Conservation (phyloP, 2,888 invertebrate species). For the Caenorhabditis doughertyi region DNA sequence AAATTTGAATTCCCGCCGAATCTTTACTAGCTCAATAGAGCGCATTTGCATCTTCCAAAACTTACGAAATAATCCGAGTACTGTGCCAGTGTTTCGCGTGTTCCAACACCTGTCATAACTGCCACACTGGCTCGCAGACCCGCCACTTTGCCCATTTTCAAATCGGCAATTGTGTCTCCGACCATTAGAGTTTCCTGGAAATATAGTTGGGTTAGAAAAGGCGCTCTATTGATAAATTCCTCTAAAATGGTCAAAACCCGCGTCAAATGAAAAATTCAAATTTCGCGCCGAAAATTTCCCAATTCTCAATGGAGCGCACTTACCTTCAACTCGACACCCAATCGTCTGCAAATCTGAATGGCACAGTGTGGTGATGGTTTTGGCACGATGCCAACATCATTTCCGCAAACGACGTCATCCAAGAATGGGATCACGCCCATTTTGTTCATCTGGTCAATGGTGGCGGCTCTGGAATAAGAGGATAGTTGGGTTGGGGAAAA, state of each 20-base stretch:
- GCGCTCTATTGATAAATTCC: not conserved
- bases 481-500: not conserved
- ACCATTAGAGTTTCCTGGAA: conserved; percentile 83
- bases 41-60: too few relatives aligned
- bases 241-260: not conserved
- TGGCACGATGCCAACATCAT: conserved; percentile 83
- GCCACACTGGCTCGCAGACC: conserved; percentile 84
- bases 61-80: conserved; percentile 81
- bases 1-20: conserved; percentile 4
- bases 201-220: not conserved
- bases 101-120: conserved; percentile 83
- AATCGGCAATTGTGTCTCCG: conserved; percentile 84
- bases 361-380: conserved; percentile 84
- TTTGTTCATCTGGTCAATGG: conserved; percentile 75
- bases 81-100: conserved; percentile 77
- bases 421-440: conserved; percentile 80
- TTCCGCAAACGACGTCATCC: conserved; percentile 84
- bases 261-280: too few relatives aligned
- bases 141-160: conserved; percentile 84
- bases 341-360: conserved; percentile 80
- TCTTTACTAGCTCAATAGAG: not conserved
- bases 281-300: not conserved
- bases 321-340: conserved; percentile 77
- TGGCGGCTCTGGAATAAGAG: conserved; percentile 72
- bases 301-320: conserved; percentile 22